Conservation (phyloP, 2,888 invertebrate genomes). For the Troides aeacus region DNA sequence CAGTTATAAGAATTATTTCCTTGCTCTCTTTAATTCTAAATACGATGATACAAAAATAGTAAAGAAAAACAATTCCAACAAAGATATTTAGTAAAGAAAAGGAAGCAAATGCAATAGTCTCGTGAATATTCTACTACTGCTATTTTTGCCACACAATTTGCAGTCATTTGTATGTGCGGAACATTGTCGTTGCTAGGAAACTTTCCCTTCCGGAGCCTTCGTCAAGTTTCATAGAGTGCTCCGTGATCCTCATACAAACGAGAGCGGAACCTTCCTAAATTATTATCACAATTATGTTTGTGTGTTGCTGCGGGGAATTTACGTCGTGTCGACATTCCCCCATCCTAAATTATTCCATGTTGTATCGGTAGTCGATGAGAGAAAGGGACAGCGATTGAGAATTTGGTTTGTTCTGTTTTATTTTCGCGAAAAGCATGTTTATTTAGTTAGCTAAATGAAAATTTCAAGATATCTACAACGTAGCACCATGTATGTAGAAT, state of each 20-base stretch:
- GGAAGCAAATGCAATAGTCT: constrained; percentile 1
- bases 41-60: neutral
- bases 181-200: constrained; percentile 54
- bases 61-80: neutral
- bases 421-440: neutral
- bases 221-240: constrained; percentile 71
- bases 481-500: neutral
- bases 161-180: constrained; percentile 68
- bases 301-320: constrained; percentile 30
- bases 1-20: too few relatives aligned
- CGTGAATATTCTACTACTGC: constrained; percentile 17
- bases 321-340: constrained; percentile 30
- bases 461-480: neutral
- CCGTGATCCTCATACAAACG: constrained; percentile 71
- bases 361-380: constrained; percentile 19
- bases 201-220: constrained; percentile 72
- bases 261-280: constrained; percentile 35
- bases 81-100: neutral
- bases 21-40: too few relatives aligned
- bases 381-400: constrained; percentile 19
- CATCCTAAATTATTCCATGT: constrained; percentile 24
- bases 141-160: constrained; percentile 34
- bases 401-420: constrained; percentile 21
- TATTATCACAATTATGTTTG: constrained; percentile 37
- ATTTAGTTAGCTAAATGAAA: neutral